Conservation (phyloP, 2,113 vertebrate species). For the Clinocottus analis region DNA sequence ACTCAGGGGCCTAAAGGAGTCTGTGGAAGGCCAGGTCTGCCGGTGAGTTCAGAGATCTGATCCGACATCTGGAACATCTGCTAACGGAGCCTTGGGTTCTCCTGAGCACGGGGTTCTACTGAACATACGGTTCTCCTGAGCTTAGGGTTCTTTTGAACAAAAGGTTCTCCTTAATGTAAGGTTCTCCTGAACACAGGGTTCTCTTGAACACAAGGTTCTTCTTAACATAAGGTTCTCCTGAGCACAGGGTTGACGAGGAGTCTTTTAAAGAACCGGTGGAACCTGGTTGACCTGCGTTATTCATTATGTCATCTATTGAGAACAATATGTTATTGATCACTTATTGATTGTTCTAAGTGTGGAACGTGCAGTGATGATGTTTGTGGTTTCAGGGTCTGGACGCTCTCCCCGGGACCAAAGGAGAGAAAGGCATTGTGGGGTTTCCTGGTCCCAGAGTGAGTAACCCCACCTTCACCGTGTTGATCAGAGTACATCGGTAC, state of each 20-base stretch:
- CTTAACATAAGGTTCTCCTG: too few species aligned
- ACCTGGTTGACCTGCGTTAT: neutral
- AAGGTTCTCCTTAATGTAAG: too few species aligned
- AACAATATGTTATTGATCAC: neutral
- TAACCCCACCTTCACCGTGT: neutral
- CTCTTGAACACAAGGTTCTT: too few species aligned
- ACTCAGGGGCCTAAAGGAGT: conserved; percentile 59
- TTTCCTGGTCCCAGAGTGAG: conserved; percentile 76
- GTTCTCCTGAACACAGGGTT: too few species aligned
- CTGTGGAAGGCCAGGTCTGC: conserved; percentile 57
- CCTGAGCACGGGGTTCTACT: neutral
- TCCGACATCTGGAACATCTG: neutral
- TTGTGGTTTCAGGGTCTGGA: conserved; percentile 69
- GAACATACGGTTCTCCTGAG: too few species aligned
- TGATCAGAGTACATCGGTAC: neutral
- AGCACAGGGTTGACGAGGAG: too few species aligned
- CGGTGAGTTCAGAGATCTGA: conserved; percentile 56
- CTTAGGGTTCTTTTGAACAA: too few species aligned
- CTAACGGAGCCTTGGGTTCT: neutral
- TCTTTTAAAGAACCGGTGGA: neutral
- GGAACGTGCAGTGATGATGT: neutral
- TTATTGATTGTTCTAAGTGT: neutral
- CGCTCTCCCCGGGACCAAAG: conserved; percentile 56
- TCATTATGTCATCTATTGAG: neutral
- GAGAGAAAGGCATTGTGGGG: conserved; percentile 80